Percentiles rank a stretch among this genome's conserved stretches.
Conservation (phyloP, 1,140 invertebrate species). For the Rhynchophorus ferrugineus region DNA sequence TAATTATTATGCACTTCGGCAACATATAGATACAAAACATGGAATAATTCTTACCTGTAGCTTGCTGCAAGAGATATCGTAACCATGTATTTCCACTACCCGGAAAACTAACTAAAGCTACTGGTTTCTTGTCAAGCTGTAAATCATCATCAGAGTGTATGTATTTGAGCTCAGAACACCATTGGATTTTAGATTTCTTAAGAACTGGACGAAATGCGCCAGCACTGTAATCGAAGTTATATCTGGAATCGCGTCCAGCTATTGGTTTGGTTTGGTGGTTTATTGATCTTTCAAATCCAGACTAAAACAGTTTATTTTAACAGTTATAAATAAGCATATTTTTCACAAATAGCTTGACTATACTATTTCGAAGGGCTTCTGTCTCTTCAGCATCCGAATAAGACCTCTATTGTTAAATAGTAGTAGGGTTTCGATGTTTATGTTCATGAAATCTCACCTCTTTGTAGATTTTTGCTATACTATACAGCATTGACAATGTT, state of each 20-base stretch:
- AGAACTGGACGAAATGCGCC: slow-evolving; percentile 28
- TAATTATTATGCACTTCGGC: no score
- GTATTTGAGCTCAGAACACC: slow-evolving; percentile 45
- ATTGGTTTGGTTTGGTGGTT: slow-evolving; percentile 5
- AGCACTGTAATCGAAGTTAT: slow-evolving; percentile 27
- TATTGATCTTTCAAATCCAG: neutral
- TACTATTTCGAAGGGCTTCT: neutral
- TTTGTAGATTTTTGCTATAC: no score
- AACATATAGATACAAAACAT: no score
- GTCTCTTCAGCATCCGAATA: no score
- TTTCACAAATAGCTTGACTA: neutral
- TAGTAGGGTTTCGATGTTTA: no score
- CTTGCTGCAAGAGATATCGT: slow-evolving; percentile 66
- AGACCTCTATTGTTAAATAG: no score
- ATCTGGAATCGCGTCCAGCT: slow-evolving; percentile 3
- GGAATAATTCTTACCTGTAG: slow-evolving; percentile 62
- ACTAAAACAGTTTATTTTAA: neutral
- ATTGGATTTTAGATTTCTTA: slow-evolving; percentile 40
- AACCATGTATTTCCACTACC: slow-evolving; percentile 78
- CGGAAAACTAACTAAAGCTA: slow-evolving; percentile 66
- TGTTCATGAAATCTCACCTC: no score
- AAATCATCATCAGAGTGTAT: slow-evolving; percentile 32
- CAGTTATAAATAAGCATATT: neutral
- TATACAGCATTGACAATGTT: no score
- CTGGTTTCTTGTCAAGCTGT: slow-evolving; percentile 37